Conservation (phyloP, 2,113 vertebrate species). For the Vulpes lagopus region DNA sequence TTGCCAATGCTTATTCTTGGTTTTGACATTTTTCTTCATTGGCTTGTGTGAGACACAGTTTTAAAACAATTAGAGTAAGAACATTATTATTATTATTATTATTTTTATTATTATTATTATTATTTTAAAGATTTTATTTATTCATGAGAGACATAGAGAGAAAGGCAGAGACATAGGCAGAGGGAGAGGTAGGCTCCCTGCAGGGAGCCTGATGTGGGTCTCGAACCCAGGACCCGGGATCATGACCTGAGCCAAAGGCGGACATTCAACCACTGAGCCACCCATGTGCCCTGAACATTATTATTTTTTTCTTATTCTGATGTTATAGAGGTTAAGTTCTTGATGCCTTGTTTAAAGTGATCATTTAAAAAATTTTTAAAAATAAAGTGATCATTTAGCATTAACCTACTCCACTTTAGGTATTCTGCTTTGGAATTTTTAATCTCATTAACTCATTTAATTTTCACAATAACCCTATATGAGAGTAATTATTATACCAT, state of each 20-base stretch:
- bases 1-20: not conserved
- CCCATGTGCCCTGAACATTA: too few species aligned
- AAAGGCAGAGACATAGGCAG: too few species aligned
- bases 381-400: not conserved
- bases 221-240: too few species aligned
- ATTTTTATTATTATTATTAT: not conserved
- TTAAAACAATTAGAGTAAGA: not conserved
- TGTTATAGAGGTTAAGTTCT: not conserved
- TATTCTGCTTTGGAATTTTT: not conserved
- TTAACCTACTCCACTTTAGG: not conserved
- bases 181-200: too few species aligned
- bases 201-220: too few species aligned
- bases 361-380: not conserved
- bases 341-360: not conserved
- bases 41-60: not conserved
- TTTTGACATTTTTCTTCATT: not conserved
- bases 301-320: not conserved
- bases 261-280: too few species aligned
- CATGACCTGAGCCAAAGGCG: too few species aligned
- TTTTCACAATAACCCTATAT: not conserved
- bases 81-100: not conserved
- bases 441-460: not conserved
- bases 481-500: not conserved
- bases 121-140: too few species aligned
- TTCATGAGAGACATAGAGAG: too few species aligned